A percentile compares a stretch with the other conserved stretches of the same genome.
phyloP scores from a whole-genome alignment of 2,888 invertebrate species.

The Eremobia ochroleuca region DNA sequence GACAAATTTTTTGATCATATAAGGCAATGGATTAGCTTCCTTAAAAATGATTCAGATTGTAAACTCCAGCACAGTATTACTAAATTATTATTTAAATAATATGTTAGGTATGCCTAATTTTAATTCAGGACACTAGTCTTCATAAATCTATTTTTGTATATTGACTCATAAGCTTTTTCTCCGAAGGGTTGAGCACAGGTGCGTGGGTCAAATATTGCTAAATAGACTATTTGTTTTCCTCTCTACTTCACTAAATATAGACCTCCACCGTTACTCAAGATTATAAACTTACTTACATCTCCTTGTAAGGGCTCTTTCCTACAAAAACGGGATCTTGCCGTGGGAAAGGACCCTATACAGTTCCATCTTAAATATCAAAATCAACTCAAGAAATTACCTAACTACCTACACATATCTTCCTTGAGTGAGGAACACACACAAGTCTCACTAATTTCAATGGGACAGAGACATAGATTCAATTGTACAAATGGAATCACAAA shows the following conservation, averaged over 20 bases:
- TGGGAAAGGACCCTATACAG: too few relatives aligned
- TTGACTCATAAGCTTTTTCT: background rate
- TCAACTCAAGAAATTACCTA: background rate
- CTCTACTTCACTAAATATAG: background rate
- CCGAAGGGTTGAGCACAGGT: background rate
- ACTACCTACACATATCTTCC: background rate
- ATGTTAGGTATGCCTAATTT: background rate
- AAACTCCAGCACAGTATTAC: too few relatives aligned
- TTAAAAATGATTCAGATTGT: too few relatives aligned
- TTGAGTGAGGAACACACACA: conserved; percentile 20
- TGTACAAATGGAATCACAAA: conserved; percentile 63
- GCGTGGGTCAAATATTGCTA: background rate
- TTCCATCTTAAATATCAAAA: conserved; percentile 11
- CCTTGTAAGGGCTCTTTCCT: too few relatives aligned
- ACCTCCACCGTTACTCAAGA: background rate
- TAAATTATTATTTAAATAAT: background rate
- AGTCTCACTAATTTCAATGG: conserved; percentile 45
- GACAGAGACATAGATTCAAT: conserved; percentile 55
- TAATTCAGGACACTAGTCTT: background rate
- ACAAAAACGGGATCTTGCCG: too few relatives aligned
- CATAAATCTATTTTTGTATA: background rate
- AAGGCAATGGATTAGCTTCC: background rate
- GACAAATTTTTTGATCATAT: background rate
- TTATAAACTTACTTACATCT: background rate
- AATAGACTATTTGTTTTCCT: background rate